Evolutionary conservation across 1,140 invertebrate genomes (phyloP).

Genomic region (Orussus abietinus): DNA sequence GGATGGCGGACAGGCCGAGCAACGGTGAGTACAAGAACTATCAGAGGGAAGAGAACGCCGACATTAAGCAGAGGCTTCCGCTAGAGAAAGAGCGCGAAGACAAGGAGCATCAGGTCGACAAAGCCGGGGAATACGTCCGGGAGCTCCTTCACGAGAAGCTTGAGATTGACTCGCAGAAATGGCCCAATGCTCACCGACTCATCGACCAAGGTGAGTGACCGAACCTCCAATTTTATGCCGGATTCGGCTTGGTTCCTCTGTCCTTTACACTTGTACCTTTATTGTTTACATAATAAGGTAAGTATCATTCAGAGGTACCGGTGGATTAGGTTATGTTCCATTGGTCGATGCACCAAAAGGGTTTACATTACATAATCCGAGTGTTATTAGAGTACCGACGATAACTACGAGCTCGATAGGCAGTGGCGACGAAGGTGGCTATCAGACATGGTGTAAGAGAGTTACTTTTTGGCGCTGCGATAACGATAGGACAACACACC

Average conservation of each 20-base stretch:
- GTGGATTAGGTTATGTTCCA: too few species aligned
- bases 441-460: too few species aligned
- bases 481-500: too few species aligned
- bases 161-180: slow-evolving; percentile 64
- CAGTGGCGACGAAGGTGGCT: too few species aligned
- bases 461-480: too few species aligned
- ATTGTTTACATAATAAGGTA: too few species aligned
- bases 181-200: slow-evolving; percentile 65
- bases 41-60: slow-evolving; percentile 33
- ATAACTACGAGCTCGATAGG: too few species aligned
- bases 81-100: slow-evolving; percentile 37
- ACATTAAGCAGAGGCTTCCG: slow-evolving; percentile 24
- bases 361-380: too few species aligned
- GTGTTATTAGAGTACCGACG: too few species aligned
- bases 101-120: slow-evolving; percentile 53
- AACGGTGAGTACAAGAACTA: slow-evolving; percentile 46
- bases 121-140: slow-evolving; percentile 71
- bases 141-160: slow-evolving; percentile 73
- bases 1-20: slow-evolving; percentile 39
- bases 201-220: slow-evolving; percentile 65
- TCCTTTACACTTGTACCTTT: too few species aligned
- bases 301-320: too few species aligned
- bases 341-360: too few species aligned
- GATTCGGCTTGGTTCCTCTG: slow-evolving; percentile 3
- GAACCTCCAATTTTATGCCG: slow-evolving; percentile 1